Percentiles rank a stretch among this genome's conserved stretches.
Conservation (phyloP, 2,113 vertebrate species). For the Plecotus auritus region DNA sequence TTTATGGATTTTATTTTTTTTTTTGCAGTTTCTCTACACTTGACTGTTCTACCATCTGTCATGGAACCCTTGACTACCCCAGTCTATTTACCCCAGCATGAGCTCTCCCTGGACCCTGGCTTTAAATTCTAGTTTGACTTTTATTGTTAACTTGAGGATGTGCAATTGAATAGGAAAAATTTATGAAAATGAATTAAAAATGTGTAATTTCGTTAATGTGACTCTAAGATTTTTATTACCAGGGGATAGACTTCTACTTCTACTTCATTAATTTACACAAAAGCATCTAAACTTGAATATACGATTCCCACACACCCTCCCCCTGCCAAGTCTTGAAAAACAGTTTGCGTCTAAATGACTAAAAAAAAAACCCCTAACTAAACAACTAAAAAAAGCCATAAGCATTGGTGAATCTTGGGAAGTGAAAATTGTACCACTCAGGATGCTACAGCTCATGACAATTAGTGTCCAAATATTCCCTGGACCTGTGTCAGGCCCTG, state of each 20-base stretch:
- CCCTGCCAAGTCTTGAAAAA: background rate
- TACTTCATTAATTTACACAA: constrained; percentile 11
- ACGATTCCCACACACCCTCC: background rate
- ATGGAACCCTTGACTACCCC: background rate
- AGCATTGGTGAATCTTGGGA: background rate
- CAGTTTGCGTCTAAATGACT: background rate
- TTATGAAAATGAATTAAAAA: constrained; percentile 44
- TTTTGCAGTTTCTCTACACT: background rate
- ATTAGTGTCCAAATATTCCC: background rate
- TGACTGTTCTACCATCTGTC: constrained; percentile 29
- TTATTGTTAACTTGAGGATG: constrained; percentile 8
- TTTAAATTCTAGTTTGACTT: constrained; percentile 38
- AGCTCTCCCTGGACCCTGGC: background rate
- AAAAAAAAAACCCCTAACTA: background rate
- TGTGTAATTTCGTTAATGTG: constrained; percentile 16
- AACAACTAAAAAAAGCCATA: background rate
- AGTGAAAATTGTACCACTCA: background rate
- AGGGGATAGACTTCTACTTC: background rate
- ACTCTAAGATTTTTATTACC: background rate
- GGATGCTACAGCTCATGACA: background rate
- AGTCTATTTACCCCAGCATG: background rate
- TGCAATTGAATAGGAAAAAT: constrained; percentile 7
- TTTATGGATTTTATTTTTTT: background rate
- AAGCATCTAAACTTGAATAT: constrained; percentile 8
- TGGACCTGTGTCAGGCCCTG: background rate